phyloP scores from a whole-genome alignment of 2,888 invertebrate genomes.

The Plebejus anna region DNA sequence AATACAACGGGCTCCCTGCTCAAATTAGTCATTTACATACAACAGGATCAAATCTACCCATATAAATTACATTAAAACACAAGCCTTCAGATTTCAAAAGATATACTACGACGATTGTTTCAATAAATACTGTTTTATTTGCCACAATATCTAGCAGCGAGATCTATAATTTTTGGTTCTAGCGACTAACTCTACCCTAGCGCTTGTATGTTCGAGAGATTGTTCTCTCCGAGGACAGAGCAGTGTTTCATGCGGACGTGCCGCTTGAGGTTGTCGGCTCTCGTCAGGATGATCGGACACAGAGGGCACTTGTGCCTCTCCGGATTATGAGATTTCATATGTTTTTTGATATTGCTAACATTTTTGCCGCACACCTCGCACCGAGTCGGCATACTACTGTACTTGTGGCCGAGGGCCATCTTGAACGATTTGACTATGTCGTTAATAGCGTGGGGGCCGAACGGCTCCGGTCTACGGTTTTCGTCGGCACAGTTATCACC shows the following conservation, averaged over 20 bases:
- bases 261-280: conserved; percentile 84
- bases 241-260: conserved; percentile 83
- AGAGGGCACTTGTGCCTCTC: conserved; percentile 82
- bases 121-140: conserved; percentile 20
- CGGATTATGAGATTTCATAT: conserved; percentile 82
- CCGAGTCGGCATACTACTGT: conserved; percentile 64
- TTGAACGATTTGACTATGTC: conserved; percentile 64
- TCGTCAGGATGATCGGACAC: conserved; percentile 81
- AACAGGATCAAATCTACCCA: not conserved
- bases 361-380: conserved; percentile 83
- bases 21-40: not conserved
- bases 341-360: conserved; percentile 84
- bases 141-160: conserved; percentile 9
- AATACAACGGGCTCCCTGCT: not conserved
- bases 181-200: conserved; percentile 47
- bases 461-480: conserved; percentile 66
- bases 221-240: conserved; percentile 60
- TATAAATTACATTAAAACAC: not conserved
- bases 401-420: conserved; percentile 54
- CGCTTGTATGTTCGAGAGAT: conserved; percentile 63
- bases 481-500: conserved; percentile 73
- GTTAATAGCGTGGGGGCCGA: conserved; percentile 61
- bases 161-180: conserved; percentile 31
- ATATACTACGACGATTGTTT: not conserved
- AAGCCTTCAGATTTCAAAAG: not conserved